Evolutionary conservation across 2,888 invertebrate genomes (phyloP).

Genomic region (Eupithecia dodoneata): DNA sequence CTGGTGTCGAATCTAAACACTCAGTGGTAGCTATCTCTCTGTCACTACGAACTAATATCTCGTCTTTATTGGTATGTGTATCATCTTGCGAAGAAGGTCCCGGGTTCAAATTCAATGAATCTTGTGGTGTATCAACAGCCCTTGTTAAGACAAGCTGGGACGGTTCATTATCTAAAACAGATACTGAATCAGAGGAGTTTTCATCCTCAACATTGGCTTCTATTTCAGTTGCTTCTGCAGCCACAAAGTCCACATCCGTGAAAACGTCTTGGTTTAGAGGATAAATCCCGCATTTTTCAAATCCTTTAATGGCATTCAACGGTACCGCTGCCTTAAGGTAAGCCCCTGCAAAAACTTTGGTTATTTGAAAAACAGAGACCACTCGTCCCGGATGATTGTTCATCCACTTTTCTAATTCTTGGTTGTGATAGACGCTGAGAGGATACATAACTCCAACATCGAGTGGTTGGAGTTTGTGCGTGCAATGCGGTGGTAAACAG

Average conservation of each 20-base stretch:
- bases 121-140: slow-evolving; percentile 17
- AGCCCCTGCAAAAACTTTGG: slow-evolving; percentile 15
- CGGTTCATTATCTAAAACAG: slow-evolving; percentile 14
- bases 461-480: slow-evolving; percentile 60
- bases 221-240: slow-evolving; percentile 35
- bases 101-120: slow-evolving; percentile 18
- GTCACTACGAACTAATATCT: slow-evolving; percentile 18
- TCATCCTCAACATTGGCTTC: slow-evolving; percentile 18
- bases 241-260: slow-evolving; percentile 51
- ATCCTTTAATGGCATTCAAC: slow-evolving; percentile 19
- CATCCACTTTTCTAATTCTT: slow-evolving; percentile 37
- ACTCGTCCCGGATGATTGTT: slow-evolving; percentile 13
- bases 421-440: slow-evolving; percentile 19
- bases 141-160: slow-evolving; percentile 16
- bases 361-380: slow-evolving; percentile 16
- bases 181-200: slow-evolving; percentile 18
- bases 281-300: slow-evolving; percentile 43
- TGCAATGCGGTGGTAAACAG: slow-evolving; percentile 62
- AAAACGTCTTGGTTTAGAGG: slow-evolving; percentile 50
- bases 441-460: slow-evolving; percentile 36
- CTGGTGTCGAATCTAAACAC: slow-evolving; percentile 16
- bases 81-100: slow-evolving; percentile 16
- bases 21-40: slow-evolving; percentile 15
- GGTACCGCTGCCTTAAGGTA: slow-evolving; percentile 16
- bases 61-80: slow-evolving; percentile 18